Percentiles rank a stretch among this genome's conserved stretches.
Evolutionary conservation across 2,797 vertebrate species (phyloP).

Genomic region (Neosilurus hyrtlii): DNA sequence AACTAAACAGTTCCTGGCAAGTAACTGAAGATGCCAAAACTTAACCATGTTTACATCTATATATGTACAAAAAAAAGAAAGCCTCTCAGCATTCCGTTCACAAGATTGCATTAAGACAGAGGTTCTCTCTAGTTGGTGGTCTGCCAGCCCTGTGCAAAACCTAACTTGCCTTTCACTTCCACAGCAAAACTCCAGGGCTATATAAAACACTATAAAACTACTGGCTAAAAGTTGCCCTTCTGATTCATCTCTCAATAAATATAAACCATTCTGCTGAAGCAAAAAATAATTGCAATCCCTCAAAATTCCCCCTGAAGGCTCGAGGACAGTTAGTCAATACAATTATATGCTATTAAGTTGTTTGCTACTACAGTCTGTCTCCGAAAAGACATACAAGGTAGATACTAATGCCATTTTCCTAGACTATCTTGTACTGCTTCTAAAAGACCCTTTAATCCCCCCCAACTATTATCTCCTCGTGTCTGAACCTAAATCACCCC

Average conservation of each 20-base stretch:
- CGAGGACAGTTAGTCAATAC: conserved; percentile 23
- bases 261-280: conserved; percentile 10
- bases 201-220: conserved; percentile 15
- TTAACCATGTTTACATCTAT: neutral
- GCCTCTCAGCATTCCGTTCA: neutral
- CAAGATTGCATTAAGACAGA: neutral
- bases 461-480: neutral
- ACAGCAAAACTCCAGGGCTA: conserved; percentile 6
- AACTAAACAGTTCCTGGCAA: neutral
- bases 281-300: conserved; percentile 28
- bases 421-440: neutral
- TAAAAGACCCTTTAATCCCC: neutral
- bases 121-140: neutral
- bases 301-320: conserved; percentile 9
- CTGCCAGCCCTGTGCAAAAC: neutral
- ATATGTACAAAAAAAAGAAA: neutral
- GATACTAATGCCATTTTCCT: conserved; percentile 3
- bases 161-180: neutral
- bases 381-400: conserved; percentile 11
- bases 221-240: neutral
- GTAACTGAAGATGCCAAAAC: neutral
- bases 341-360: conserved; percentile 28
- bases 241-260: conserved; percentile 29
- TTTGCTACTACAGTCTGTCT: conserved; percentile 10
- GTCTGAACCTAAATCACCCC: neutral